A percentile compares a stretch with the other conserved stretches of the same genome.
These are phyloP conservation scores for Agonopterix arenella DNA, from an alignment of 2,888 invertebrate species.

Conservation along the genomic window DNA sequence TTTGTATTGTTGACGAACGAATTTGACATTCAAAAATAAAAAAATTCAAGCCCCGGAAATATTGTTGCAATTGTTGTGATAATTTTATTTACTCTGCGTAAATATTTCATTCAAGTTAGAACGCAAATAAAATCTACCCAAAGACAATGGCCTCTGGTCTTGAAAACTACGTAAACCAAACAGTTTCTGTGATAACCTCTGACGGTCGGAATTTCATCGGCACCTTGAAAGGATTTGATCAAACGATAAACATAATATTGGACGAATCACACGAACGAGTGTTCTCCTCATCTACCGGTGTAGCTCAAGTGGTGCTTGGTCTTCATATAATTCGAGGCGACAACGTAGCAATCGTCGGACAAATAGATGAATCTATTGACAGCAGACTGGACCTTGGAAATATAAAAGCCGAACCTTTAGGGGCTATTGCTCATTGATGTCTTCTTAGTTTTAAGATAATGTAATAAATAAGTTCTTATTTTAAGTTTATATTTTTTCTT, in stretches of 20 bases:
- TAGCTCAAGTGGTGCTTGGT: slow-evolving; percentile 92
- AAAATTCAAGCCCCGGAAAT: too few relatives aligned
- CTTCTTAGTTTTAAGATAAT: slow-evolving; percentile 19
- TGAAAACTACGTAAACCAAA: slow-evolving; percentile 92
- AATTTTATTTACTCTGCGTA: background rate
- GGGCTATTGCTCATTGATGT: slow-evolving; percentile 84
- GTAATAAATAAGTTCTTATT: slow-evolving; percentile 34
- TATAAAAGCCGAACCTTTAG: slow-evolving; percentile 90
- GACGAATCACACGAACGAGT: slow-evolving; percentile 99
- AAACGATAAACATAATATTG: slow-evolving; percentile 98
- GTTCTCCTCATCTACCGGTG: slow-evolving; percentile 94
- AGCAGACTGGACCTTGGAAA: slow-evolving; percentile 86
- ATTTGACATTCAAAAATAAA: too few relatives aligned
- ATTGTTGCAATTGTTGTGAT: too few relatives aligned
- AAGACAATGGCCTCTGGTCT: slow-evolving; percentile 86
- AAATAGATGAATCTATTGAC: slow-evolving; percentile 90
- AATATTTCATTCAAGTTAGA: background rate
- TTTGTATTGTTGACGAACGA: too few relatives aligned
- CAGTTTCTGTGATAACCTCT: slow-evolving; percentile 96
- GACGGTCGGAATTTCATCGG: slow-evolving; percentile 98
- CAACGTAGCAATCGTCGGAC: slow-evolving; percentile 94
- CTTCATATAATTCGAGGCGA: slow-evolving; percentile 98
- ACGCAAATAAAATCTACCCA: background rate
- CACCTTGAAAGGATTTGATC: slow-evolving; percentile 98
- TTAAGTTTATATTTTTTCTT: background rate